Base-by-base conservation (phyloP, 2,113 vertebrate species). In the Leucoraja erinaceus region DNA sequence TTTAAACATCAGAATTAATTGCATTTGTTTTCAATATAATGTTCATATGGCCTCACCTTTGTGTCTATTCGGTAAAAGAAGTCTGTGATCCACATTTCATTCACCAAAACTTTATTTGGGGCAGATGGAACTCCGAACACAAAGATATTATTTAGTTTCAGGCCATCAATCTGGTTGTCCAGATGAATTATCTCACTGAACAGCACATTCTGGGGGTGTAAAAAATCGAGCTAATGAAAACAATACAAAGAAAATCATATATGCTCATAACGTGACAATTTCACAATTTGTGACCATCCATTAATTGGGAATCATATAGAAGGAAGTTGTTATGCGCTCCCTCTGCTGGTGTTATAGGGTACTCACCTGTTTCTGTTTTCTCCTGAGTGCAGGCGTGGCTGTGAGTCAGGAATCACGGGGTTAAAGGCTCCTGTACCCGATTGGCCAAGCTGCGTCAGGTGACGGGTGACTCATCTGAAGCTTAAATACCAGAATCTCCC, bases 31-130 rank as follows among this genome's bases (percentile, higher is more conserved):
- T 61, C 14, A 61, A n/a, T 4, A n/a, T 12, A 22, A 8, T n/a
- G 25, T 14, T 86, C 61, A 61, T n/a, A 3, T 2, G 18, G 12
- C 22, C 95, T 96, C 94, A 94, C 98, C 97, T 97, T 95, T 66
- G 95, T 97, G 94, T 98, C 96, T 0, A 94, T 93, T 93, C 8
- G 93, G 94, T 98, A 99, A 22, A 95, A 96, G 95, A 98, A 98
- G 94, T 97, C 95, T 0, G 79, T 79, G 72, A 97, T 95, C 0
- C 94, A 94, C 93, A 94, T 72, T 0, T 97, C 96, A 0, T 99
- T 98, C 93, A 96, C 97, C 90, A 97, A 95, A 56, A 99, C 97
- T 59, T 94, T 94, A 6, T 0, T 94, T 8, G 98, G 98, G 54
- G 95, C 95, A 0, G 94, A 94, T 93, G 95, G 70, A 94, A 99